Evolutionary conservation across 2,797 vertebrate genomes (phyloP).

Genomic region (Squalus acanthias): DNA sequence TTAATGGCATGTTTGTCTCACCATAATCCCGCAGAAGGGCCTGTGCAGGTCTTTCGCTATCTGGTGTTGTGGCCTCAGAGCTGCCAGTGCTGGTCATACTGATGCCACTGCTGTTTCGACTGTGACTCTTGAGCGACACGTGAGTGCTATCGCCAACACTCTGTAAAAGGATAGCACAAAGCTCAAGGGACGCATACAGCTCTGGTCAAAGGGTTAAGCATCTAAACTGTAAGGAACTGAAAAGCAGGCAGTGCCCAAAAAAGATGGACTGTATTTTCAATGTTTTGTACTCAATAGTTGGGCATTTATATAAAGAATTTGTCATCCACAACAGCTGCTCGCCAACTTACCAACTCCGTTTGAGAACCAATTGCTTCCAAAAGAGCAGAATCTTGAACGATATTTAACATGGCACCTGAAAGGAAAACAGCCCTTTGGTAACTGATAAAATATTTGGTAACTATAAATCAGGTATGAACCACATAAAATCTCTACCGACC

Average conservation of each 20-base stretch:
- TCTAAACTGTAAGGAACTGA: background rate
- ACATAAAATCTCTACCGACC: conserved; percentile 57
- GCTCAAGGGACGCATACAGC: background rate
- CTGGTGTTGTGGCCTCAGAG: conserved; percentile 79
- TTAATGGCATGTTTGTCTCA: conserved; percentile 50
- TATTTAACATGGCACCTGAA: conserved; percentile 82
- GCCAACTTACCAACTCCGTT: conserved; percentile 68
- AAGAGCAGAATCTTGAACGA: conserved; percentile 81
- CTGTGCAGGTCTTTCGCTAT: conserved; percentile 81
- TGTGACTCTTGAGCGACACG: conserved; percentile 71
- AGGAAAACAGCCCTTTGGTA: conserved; percentile 38
- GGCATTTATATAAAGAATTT: background rate
- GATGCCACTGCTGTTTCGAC: conserved; percentile 84
- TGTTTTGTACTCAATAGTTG: background rate
- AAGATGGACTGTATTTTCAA: background rate
- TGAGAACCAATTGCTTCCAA: conserved; percentile 73
- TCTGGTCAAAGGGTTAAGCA: background rate
- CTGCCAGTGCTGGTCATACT: conserved; percentile 84
- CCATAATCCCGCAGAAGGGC: conserved; percentile 87
- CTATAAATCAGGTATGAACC: background rate
- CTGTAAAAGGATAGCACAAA: conserved; percentile 40
- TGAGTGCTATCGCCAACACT: conserved; percentile 59
- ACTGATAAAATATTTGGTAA: background rate
- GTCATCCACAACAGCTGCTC: background rate
- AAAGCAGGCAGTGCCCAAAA: background rate